Conservation (phyloP, 2,113 vertebrate species). For the Bufo bufo region DNA sequence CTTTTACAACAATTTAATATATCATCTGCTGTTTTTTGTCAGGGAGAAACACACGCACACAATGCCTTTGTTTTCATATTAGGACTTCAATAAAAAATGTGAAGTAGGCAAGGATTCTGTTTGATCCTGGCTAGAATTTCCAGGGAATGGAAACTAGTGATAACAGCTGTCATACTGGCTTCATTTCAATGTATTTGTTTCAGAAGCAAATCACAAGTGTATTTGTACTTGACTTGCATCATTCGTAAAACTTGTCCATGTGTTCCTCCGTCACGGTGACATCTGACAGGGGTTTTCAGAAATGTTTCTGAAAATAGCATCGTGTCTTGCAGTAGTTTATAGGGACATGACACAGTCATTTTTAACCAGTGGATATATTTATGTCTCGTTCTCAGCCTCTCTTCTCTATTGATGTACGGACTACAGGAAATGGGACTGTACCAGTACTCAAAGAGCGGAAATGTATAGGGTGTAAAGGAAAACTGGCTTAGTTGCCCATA, state of each 20-base stretch:
- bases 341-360: slow-evolving; percentile 36
- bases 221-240: slow-evolving; percentile 61
- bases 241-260: slow-evolving; percentile 60
- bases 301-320: slow-evolving; percentile 45
- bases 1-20: neutral
- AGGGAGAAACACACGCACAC: slow-evolving; percentile 53
- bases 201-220: slow-evolving; percentile 57
- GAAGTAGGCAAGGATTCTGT: slow-evolving; percentile 59
- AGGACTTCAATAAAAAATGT: slow-evolving; percentile 42
- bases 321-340: slow-evolving; percentile 35
- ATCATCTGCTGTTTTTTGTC: slow-evolving; percentile 51
- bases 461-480: no score
- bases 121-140: slow-evolving; percentile 64
- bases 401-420: neutral
- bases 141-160: slow-evolving; percentile 60
- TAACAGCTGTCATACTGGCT: slow-evolving; percentile 63
- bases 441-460: neutral
- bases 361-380: slow-evolving; percentile 3
- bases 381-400: neutral
- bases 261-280: slow-evolving; percentile 50
- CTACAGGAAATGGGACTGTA: neutral
- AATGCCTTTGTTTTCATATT: slow-evolving; percentile 59
- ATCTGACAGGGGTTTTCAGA: slow-evolving; percentile 52
- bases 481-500: no score
- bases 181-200: slow-evolving; percentile 56